phyloP scores from a whole-genome alignment of 2,113 vertebrate genomes.

The Girardinichthys multiradiatus region DNA sequence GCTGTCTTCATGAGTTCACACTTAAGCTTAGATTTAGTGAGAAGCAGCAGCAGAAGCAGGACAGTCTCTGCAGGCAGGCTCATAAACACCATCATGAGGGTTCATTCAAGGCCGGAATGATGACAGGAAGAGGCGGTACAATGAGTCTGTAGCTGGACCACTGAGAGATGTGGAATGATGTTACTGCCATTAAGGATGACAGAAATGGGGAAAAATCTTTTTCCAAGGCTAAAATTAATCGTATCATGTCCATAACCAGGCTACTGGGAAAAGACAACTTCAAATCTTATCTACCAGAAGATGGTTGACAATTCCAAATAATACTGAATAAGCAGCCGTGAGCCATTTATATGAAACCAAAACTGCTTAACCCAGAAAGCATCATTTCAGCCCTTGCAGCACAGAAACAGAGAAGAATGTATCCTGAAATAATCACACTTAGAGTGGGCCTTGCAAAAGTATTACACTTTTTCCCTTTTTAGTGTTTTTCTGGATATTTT shows the following conservation, averaged over 20 bases:
- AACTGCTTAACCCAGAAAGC: constrained; percentile 47
- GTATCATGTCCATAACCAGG: constrained; percentile 19
- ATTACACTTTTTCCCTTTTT: too few relatives aligned
- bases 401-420: background rate
- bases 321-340: constrained; percentile 22
- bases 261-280: constrained; percentile 19
- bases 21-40: constrained; percentile 27
- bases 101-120: constrained; percentile 45
- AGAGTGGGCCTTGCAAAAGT: background rate
- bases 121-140: constrained; percentile 36
- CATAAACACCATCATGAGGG: constrained; percentile 50
- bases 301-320: constrained; percentile 37
- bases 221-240: constrained; percentile 44
- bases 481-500: too few relatives aligned
- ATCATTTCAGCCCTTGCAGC: constrained; percentile 33
- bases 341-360: constrained; percentile 38
- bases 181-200: constrained; percentile 1
- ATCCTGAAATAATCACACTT: background rate
- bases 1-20: constrained; percentile 63
- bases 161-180: constrained; percentile 21
- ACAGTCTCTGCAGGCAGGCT: constrained; percentile 18
- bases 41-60: constrained; percentile 30
- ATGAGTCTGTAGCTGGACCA: constrained; percentile 12
- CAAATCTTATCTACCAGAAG: constrained; percentile 31
- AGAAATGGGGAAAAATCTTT: background rate